These are phyloP conservation scores for Orientallactaga sibirica DNA, from an alignment of 2,797 vertebrate genomes.

Conservation along the genomic window DNA sequence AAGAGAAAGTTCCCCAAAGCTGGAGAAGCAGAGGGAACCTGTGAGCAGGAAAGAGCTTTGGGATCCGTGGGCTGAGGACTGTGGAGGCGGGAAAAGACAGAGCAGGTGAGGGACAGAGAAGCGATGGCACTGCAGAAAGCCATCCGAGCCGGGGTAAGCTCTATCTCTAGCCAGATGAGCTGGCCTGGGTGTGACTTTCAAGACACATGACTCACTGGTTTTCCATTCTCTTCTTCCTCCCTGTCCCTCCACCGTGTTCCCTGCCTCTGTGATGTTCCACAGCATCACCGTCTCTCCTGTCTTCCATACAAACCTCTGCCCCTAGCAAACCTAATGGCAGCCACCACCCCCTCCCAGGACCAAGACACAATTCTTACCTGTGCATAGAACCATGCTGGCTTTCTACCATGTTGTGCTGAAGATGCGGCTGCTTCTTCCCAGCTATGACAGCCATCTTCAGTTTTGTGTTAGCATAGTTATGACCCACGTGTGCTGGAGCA, in stretches of 20 bases:
- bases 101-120: neutral
- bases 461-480: neutral
- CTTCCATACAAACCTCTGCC: neutral
- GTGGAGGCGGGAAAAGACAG: neutral
- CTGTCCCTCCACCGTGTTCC: neutral
- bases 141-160: rapidly evolving
- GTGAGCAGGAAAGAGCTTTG: neutral
- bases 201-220: neutral
- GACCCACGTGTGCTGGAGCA: rapidly evolving
- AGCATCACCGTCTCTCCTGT: neutral
- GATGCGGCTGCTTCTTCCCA: neutral
- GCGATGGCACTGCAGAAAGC: neutral
- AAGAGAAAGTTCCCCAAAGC: constrained; percentile 57
- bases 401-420: neutral
- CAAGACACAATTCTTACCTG: neutral
- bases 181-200: neutral
- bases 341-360: neutral
- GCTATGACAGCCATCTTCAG: neutral
- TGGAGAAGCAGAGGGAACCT: neutral
- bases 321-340: neutral
- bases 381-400: neutral
- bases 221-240: neutral
- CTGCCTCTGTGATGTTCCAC: neutral
- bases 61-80: neutral
- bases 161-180: neutral